Conservation (phyloP, 35 echinoderm and acorn worm species). For the Ptychodera flava region DNA sequence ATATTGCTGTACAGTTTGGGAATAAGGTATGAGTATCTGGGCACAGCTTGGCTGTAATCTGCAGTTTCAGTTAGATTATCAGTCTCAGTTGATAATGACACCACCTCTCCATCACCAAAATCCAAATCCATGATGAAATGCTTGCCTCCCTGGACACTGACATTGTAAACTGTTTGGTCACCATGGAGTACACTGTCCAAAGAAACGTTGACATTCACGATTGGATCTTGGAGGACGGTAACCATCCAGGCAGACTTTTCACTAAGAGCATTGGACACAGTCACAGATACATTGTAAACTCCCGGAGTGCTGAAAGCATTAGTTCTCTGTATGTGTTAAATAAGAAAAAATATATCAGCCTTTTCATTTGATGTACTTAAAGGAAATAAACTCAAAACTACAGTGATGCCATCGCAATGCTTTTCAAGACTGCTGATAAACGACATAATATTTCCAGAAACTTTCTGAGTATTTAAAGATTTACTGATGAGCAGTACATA, state of each 20-base stretch:
- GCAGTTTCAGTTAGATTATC: not conserved
- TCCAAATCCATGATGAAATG: slow-evolving; percentile 50
- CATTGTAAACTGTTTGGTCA: slow-evolving; percentile 24
- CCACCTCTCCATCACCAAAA: slow-evolving; percentile 46
- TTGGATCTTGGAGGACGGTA: slow-evolving; percentile 74
- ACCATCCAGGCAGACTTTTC: slow-evolving; percentile 3
- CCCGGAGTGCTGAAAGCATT: slow-evolving; percentile 47
- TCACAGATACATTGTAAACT: slow-evolving; percentile 64
- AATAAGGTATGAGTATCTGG: slow-evolving; percentile 29
- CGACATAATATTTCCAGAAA: no score
- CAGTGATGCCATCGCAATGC: no score
- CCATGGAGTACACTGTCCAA: slow-evolving; percentile 41
- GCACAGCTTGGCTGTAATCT: not conserved
- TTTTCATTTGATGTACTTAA: not conserved
- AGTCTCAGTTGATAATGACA: slow-evolving; percentile 16
- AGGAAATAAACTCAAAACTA: no score
- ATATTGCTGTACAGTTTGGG: slow-evolving; percentile 36
- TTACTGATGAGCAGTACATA: no score
- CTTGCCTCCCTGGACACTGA: slow-evolving; percentile 48
- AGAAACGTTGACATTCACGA: slow-evolving; percentile 29
- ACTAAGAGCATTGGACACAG: slow-evolving; percentile 59
- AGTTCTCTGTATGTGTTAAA: slow-evolving; percentile 24
- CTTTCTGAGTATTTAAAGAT: no score
- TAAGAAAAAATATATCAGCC: not conserved
- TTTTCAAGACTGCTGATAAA: no score